These are phyloP conservation scores for Caenorhabditis sp. DNA, from an alignment of 2,888 invertebrate genomes.

Conservation along the genomic window DNA sequence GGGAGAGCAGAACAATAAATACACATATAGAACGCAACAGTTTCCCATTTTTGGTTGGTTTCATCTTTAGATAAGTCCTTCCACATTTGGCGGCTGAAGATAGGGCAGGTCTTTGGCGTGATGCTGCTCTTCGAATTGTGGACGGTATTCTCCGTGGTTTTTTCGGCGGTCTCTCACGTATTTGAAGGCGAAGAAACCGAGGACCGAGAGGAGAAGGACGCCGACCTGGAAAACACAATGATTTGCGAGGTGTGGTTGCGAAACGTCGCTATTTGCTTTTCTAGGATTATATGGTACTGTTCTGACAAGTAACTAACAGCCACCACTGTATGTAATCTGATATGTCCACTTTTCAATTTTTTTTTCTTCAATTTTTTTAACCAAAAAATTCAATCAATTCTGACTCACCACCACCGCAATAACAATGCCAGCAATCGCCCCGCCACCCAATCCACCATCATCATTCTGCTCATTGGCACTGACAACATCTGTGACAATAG, in stretches of 20 bases:
- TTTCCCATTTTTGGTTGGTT: no score
- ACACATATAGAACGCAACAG: slow-evolving; percentile 48
- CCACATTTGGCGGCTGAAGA: slow-evolving; percentile 79
- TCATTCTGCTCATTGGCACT: background rate
- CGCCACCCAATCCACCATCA: slow-evolving; percentile 67
- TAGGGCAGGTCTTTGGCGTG: slow-evolving; percentile 81
- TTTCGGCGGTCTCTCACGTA: slow-evolving; percentile 74
- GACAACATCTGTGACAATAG: no score
- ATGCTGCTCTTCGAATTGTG: slow-evolving; percentile 79
- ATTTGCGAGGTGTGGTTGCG: no score
- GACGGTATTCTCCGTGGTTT: slow-evolving; percentile 81
- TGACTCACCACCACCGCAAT: slow-evolving; percentile 77
- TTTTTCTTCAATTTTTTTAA: background rate
- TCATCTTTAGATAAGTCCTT: slow-evolving; percentile 76
- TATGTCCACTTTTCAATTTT: no score
- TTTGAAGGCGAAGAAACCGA: slow-evolving; percentile 71
- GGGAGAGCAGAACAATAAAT: slow-evolving; percentile 61
- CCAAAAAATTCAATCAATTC: background rate
- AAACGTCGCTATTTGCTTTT: no score
- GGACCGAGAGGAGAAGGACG: slow-evolving; percentile 63
- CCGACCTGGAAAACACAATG: slow-evolving; percentile 72
- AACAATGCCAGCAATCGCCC: slow-evolving; percentile 78
- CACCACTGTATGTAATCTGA: no score
- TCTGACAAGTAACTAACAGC: no score
- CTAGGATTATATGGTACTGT: no score